Evolutionary conservation across 1,140 invertebrate genomes (phyloP).

Genomic region (Vanessa tameamea): DNA sequence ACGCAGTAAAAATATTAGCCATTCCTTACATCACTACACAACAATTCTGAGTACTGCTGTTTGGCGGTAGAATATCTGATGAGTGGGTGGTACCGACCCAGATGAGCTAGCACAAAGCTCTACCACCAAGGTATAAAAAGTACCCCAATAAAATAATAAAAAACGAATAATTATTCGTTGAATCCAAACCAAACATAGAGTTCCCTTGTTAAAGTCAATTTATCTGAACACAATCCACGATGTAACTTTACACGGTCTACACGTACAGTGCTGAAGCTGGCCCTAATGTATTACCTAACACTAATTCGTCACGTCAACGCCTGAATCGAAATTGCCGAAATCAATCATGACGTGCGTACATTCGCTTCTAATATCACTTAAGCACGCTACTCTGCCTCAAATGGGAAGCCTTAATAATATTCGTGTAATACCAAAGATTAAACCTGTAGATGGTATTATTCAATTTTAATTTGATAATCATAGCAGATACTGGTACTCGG

Average conservation of each 20-base stretch:
- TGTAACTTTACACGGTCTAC: neutral
- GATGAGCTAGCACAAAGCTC: too few species aligned
- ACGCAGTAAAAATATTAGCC: too few species aligned
- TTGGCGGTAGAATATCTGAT: too few species aligned
- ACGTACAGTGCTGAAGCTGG: neutral
- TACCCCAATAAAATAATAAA: too few species aligned
- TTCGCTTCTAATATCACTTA: slow-evolving; percentile 76
- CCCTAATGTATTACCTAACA: slow-evolving; percentile 48
- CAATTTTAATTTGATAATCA: too few species aligned
- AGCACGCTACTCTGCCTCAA: slow-evolving; percentile 62
- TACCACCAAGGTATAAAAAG: too few species aligned
- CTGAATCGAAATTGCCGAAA: slow-evolving; percentile 54
- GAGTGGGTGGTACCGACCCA: too few species aligned
- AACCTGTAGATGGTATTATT: neutral
- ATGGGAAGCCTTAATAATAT: slow-evolving; percentile 76
- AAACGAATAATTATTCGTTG: too few species aligned
- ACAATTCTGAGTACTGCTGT: too few species aligned
- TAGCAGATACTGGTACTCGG: too few species aligned
- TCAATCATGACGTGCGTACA: slow-evolving; percentile 68
- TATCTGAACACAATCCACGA: neutral
- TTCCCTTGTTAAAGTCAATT: neutral
- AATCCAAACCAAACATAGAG: too few species aligned
- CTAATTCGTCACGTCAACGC: slow-evolving; percentile 49
- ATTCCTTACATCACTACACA: too few species aligned
- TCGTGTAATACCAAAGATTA: slow-evolving; percentile 55